Evolutionary conservation across 2,888 invertebrate genomes (phyloP), one percentile per base, ranked within the genome.

Genomic region (Ommatoiulus sabulosus): DNA sequence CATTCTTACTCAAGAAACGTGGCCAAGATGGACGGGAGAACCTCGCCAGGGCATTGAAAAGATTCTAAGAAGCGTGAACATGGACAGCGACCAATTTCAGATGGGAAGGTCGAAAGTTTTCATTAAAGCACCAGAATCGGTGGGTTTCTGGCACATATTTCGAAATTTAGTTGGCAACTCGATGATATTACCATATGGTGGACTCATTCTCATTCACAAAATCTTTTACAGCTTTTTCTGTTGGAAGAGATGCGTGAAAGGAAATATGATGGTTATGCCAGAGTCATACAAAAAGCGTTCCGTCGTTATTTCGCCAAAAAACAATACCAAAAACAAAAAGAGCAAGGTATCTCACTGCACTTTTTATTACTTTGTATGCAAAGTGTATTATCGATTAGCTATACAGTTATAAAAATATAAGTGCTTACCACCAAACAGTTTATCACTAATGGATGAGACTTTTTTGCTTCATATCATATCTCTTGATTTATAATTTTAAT

Each of bases 251-350:
- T 94, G 90, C 92, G 95, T 86, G 95, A 95, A 90, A 92, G 95
- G 90, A 95, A 95, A 91, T 95, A 94, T 92, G 95, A 95, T 91
- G 93, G 93, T 86, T 95, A 94, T 91, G 95, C 95, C 0, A 92
- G 95, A 90, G 92, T 95, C 15, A 95, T 95, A 89, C 95, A 95
- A 92, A 94, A 95, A 92, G 95, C 95, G 0, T 95, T 95, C 92
- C 93, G 94, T 90, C 94, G 94, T 90, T 94, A 94, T 91, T 94
- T 95, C 91, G 94, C 95, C 3, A 92, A 93, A 87, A 94, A 94
- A 90, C 94, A 94, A 89, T 94, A 94, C 90, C 93, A 93, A 89
- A 93, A 94, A 90, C 93, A 95, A 90, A 94, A 94, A 91, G 93
- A 94, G 91, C 94, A 94, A 92, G 95, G 93, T 93, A 84, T 72